Evolutionary conservation across 2,113 vertebrate genomes (phyloP).

Genomic region (Micronisus gabar): DNA sequence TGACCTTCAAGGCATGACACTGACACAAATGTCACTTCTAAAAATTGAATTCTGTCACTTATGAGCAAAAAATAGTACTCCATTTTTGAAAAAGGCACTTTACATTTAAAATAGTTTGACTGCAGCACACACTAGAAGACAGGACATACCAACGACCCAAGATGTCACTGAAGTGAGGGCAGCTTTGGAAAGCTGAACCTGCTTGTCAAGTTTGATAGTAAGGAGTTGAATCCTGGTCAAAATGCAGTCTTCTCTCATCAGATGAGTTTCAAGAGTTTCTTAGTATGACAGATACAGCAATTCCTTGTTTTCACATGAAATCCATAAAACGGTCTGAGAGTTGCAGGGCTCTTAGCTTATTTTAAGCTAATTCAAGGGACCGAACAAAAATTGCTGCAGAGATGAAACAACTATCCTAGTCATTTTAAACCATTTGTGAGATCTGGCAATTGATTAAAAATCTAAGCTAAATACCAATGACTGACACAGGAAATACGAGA

Average conservation of each 20-base stretch:
- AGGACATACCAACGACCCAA: not conserved
- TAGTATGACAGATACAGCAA: not conserved
- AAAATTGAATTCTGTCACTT: not conserved
- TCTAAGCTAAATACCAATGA: not conserved
- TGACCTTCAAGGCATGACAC: not conserved
- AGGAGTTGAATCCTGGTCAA: not conserved
- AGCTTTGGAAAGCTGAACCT: not conserved
- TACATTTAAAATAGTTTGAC: not conserved
- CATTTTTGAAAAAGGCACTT: not conserved
- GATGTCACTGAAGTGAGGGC: not conserved
- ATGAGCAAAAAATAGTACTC: not conserved
- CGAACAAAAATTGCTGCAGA: not conserved
- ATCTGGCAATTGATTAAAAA: not conserved
- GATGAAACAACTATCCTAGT: not conserved
- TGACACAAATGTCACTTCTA: not conserved
- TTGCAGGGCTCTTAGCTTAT: fast-evolving
- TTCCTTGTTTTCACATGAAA: not conserved
- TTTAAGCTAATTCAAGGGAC: not conserved
- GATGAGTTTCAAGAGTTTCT: not conserved
- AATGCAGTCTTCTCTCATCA: not conserved
- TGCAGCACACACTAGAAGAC: not conserved
- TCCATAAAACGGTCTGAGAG: not conserved
- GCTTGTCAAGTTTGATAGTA: not conserved
- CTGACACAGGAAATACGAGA: not conserved
- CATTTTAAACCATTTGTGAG: not conserved